Evolutionary conservation across 2,113 vertebrate species (phyloP).

Genomic region (Siniperca knerii): DNA sequence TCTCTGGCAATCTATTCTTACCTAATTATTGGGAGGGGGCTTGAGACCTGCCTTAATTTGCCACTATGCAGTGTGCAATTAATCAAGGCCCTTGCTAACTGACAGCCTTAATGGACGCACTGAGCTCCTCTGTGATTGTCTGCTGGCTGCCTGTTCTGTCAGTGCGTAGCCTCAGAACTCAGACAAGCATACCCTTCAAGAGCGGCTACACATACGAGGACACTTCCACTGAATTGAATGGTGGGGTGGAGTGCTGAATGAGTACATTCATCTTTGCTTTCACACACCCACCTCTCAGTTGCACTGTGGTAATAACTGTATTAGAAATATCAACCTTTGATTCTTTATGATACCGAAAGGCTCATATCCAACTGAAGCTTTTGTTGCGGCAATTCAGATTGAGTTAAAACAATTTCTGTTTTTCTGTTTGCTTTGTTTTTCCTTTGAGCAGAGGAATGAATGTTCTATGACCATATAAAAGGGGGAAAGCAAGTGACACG

Average conservation of each 20-base stretch:
- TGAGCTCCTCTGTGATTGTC: constrained; percentile 76
- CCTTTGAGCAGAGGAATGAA: constrained; percentile 23
- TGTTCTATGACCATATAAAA: constrained; percentile 43
- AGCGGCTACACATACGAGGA: constrained; percentile 61
- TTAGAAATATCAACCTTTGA: constrained; percentile 56
- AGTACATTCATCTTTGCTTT: constrained; percentile 69
- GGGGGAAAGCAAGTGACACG: constrained; percentile 5
- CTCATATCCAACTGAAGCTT: neutral
- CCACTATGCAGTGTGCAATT: constrained; percentile 76
- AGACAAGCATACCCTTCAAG: constrained; percentile 77
- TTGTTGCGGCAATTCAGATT: constrained; percentile 1
- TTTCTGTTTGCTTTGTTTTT: constrained; percentile 15
- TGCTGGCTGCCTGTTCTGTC: constrained; percentile 72
- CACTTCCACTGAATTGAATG: constrained; percentile 66
- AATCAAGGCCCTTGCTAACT: constrained; percentile 77
- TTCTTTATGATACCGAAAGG: constrained; percentile 49
- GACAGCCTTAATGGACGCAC: constrained; percentile 81
- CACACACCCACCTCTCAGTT: constrained; percentile 55
- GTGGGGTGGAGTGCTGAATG: constrained; percentile 59
- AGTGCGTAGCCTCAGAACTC: constrained; percentile 51
- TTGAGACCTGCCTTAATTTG: constrained; percentile 80
- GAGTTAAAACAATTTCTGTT: constrained; percentile 18
- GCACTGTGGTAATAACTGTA: constrained; percentile 45
- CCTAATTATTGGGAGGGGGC: constrained; percentile 78
- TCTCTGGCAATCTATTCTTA: constrained; percentile 77